A percentile compares a stretch with the other conserved stretches of the same genome.
These are phyloP conservation scores for Macaria notata DNA, from an alignment of 2,888 invertebrate genomes.

Conservation along the genomic window DNA sequence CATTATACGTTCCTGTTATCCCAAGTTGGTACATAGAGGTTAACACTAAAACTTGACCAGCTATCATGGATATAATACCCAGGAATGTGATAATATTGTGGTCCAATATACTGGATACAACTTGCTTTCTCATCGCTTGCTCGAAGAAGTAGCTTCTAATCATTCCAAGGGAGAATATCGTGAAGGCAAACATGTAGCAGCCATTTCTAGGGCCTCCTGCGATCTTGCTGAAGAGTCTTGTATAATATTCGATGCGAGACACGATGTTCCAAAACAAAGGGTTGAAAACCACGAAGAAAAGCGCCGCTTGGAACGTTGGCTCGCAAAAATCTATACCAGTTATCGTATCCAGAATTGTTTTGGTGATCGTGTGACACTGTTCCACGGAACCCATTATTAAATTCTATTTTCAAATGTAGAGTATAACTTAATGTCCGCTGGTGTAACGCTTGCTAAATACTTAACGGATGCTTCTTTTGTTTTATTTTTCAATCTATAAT, in stretches of 20 bases:
- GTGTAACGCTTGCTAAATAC: not conserved
- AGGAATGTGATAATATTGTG: not conserved
- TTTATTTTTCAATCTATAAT: not conserved
- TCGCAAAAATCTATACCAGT: conserved; percentile 1
- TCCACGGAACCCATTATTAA: not conserved
- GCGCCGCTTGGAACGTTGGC: not conserved
- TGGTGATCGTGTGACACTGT: conserved; percentile 1
- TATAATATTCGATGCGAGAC: conserved; percentile 4
- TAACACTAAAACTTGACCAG: conserved; percentile 4
- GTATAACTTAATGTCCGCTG: not conserved
- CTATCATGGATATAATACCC: not conserved
- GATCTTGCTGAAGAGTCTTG: not conserved
- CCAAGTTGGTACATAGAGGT: conserved; percentile 33
- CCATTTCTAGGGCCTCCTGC: not conserved
- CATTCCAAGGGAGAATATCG: conserved; percentile 7
- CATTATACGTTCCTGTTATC: conserved; percentile 34
- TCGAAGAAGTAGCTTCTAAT: conserved; percentile 31
- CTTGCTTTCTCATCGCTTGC: conserved; percentile 27
- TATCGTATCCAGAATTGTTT: conserved; percentile 1
- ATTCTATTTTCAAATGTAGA: conserved; percentile 1
- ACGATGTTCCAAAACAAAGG: conserved; percentile 2
- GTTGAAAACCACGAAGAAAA: conserved; percentile 4
- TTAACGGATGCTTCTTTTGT: not conserved
- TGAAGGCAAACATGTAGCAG: conserved; percentile 1
- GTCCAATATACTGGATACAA: not conserved